Conservation (phyloP, 1,140 invertebrate genomes). For the Drosophila littoralis region DNA sequence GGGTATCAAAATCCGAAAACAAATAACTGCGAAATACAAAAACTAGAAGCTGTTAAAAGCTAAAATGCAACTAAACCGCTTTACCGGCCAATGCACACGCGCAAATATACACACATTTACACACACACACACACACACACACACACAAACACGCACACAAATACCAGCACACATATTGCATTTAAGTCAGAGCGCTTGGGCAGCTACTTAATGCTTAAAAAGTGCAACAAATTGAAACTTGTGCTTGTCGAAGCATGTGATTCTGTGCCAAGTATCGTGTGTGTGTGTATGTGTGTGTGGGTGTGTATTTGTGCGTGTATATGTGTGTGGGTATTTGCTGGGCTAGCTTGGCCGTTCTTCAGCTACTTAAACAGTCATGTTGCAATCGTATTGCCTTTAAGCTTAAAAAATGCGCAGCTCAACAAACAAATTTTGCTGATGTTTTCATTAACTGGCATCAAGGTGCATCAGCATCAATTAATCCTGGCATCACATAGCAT, state of each 20-base stretch:
- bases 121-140: constrained; percentile 15
- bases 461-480: constrained; percentile 23
- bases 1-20: constrained; percentile 33
- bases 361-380: constrained; percentile 61
- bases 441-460: constrained; percentile 20
- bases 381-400: constrained; percentile 71
- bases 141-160: too few relatives aligned
- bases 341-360: constrained; percentile 36
- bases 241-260: constrained; percentile 82
- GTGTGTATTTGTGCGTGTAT: constrained; percentile 6
- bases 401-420: constrained; percentile 32
- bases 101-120: constrained; percentile 23
- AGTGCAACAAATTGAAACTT: constrained; percentile 84
- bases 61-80: constrained; percentile 77
- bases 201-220: constrained; percentile 77
- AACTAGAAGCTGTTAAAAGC: constrained; percentile 72
- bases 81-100: constrained; percentile 53
- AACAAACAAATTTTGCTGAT: constrained; percentile 22
- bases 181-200: constrained; percentile 55
- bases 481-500: constrained; percentile 22
- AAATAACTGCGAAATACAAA: constrained; percentile 53
- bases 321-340: constrained; percentile 26
- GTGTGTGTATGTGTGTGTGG: constrained; percentile 14
- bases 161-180: constrained; percentile 42
- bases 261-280: constrained; percentile 63